Evolutionary conservation across 2,797 vertebrate species (phyloP).

Genomic region (Lagocephalus sceleratus): DNA sequence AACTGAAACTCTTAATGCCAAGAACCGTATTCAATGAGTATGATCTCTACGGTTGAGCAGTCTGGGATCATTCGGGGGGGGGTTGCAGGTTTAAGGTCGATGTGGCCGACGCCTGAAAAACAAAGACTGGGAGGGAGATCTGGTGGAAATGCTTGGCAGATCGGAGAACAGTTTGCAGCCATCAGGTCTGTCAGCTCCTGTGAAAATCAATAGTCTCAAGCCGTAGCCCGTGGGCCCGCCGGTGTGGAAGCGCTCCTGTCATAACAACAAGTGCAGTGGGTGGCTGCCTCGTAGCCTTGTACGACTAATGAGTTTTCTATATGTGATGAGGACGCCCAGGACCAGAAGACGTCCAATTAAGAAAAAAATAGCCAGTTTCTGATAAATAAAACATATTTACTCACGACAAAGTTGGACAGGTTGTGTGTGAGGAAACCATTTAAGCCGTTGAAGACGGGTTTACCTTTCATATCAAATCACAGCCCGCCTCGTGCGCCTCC

Average conservation of each 20-base stretch:
- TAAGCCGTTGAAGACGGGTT: constrained; percentile 33
- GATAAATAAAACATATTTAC: constrained; percentile 61
- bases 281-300: constrained; percentile 53
- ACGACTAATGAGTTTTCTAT: constrained; percentile 65
- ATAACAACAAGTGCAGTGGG: constrained; percentile 58
- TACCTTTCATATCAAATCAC: constrained; percentile 36
- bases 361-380: constrained; percentile 56
- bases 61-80: constrained; percentile 40
- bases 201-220: constrained; percentile 68
- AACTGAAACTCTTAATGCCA: background rate
- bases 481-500: constrained; percentile 34
- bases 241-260: constrained; percentile 52
- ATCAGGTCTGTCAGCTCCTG: constrained; percentile 64
- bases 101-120: constrained; percentile 43
- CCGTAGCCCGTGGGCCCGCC: constrained; percentile 48
- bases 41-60: constrained; percentile 31
- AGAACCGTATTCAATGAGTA: constrained; percentile 1
- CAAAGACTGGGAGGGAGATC: constrained; percentile 38
- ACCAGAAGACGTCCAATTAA: constrained; percentile 61
- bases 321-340: constrained; percentile 48
- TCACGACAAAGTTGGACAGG: constrained; percentile 42
- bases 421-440: constrained; percentile 35
- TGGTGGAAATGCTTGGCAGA: constrained; percentile 53
- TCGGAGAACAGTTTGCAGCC: constrained; percentile 61
- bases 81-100: constrained; percentile 41